Evolutionary conservation across 2,113 vertebrate species (phyloP).

Genomic region (Chascanopsetta lugubris): DNA sequence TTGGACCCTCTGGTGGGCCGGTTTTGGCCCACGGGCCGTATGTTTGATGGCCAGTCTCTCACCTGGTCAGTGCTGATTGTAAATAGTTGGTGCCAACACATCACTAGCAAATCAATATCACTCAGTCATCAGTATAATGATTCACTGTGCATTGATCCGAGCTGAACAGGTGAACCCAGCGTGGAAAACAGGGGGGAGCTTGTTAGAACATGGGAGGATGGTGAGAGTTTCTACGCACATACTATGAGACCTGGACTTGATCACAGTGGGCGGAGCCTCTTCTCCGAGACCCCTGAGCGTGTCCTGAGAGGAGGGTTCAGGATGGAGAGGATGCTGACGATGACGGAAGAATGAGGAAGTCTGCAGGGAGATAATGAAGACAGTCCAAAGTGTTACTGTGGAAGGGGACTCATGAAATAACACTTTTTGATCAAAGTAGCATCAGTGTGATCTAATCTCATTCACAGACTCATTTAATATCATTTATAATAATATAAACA

Average conservation of each 20-base stretch:
- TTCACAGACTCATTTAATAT: neutral
- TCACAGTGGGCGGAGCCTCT: slow-evolving; percentile 3
- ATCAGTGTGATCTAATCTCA: neutral
- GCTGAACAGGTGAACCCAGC: too few species aligned
- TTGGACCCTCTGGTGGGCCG: too few species aligned
- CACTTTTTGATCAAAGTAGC: neutral
- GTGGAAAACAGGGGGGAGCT: too few species aligned
- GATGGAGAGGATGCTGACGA: slow-evolving; percentile 3
- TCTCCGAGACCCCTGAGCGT: neutral
- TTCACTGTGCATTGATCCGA: too few species aligned
- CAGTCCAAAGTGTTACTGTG: neutral
- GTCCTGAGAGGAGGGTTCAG: neutral
- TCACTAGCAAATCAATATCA: too few species aligned
- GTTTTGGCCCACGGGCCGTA: too few species aligned
- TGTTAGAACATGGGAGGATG: too few species aligned
- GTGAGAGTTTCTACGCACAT: neutral
- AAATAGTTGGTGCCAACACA: too few species aligned
- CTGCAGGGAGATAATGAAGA: neutral
- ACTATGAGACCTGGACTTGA: neutral
- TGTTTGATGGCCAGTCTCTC: too few species aligned
- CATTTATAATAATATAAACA: neutral
- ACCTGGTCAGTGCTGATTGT: too few species aligned
- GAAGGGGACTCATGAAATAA: neutral
- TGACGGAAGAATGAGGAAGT: slow-evolving; percentile 2
- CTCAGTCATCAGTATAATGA: too few species aligned